Base-by-base conservation (phyloP, 2,888 invertebrate genomes). In the Listrodromus nycthemerus region DNA sequence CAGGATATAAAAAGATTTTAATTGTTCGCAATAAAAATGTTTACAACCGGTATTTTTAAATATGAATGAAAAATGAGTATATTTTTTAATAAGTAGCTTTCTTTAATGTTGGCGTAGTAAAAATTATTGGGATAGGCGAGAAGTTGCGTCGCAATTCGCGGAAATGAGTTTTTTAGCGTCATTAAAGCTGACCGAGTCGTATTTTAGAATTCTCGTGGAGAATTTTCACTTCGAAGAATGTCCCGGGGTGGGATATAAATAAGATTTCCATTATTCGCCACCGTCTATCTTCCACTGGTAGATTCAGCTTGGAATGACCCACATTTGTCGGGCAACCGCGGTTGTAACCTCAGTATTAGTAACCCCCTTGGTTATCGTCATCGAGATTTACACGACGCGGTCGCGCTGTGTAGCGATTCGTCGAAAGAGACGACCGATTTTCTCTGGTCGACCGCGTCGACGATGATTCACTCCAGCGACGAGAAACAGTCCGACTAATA, bases 311-410 rank as follows among this genome's bases (percentile, higher is more conserved):
- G 27, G 21, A 41, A 21, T 61, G 73, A 73, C 73, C 73, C 30
- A 63, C n/a, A 48, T 73, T 27, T 63, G 27, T 41, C 48, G 45
- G 61, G 13, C 61, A 63, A 63, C 48, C 73, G 73, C 73, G 73
- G 30, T 41, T 61, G 61, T 63, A 61, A 73, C 73, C 61, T 30
- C 73, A 30, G 19, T 30, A 41, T 19, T 63, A 63, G 45, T 71
- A 58, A 5, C 41, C 45, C 58, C 58, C 19, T 21, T 24, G 3
- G 45, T 19, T 10, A 16, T 58, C 41, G 16, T 55, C 52, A 21
- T 7, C 37, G 37, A 41, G 55, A 13, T 71, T n/a, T 52, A 33
- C 13, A 19, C 55, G 19, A 8, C 37, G 21, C 13, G 52, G 16
- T 69, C 48, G 48, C 10, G 30, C 30, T 50, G 50, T 69, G 30